These are phyloP conservation scores for Tenthredo distinguenda DNA, from an alignment of 2,888 invertebrate genomes.

Conservation along the genomic window DNA sequence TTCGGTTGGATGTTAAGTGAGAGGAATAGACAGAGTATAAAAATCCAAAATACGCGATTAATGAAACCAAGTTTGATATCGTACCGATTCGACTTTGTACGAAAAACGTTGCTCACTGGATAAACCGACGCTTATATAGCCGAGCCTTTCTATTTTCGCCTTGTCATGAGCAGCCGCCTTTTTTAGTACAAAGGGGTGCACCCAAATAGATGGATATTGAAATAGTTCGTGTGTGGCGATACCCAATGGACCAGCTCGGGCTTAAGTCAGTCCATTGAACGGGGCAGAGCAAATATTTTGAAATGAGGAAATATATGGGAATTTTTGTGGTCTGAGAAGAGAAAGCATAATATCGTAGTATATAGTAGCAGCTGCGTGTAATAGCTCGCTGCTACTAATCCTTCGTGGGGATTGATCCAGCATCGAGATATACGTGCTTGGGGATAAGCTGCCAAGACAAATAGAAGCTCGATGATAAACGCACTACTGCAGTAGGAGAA, in stretches of 20 bases:
- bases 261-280: constrained; percentile 9
- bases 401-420: not conserved
- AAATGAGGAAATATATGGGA: constrained; percentile 10
- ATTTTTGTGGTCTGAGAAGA: not conserved
- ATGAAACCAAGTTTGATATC: not conserved
- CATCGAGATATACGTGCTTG: not conserved
- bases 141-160: not conserved
- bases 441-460: constrained; percentile 21
- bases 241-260: not conserved
- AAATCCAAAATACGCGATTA: not conserved
- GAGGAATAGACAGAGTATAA: not conserved
- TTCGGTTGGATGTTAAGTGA: no score
- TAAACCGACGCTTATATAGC: not conserved
- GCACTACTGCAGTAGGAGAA: not conserved
- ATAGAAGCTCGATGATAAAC: constrained; percentile 4
- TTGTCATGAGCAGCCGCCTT: not conserved
- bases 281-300: not conserved
- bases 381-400: constrained; percentile 11
- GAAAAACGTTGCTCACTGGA: not conserved
- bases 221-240: not conserved
- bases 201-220: constrained; percentile 2
- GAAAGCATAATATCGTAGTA: constrained; percentile 21
- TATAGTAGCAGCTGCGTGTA: not conserved
- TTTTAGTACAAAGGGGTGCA: not conserved
- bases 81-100: not conserved